phyloP scores from a whole-genome alignment of 2,113 vertebrate genomes.

The Austrofundulus limnaeus region DNA sequence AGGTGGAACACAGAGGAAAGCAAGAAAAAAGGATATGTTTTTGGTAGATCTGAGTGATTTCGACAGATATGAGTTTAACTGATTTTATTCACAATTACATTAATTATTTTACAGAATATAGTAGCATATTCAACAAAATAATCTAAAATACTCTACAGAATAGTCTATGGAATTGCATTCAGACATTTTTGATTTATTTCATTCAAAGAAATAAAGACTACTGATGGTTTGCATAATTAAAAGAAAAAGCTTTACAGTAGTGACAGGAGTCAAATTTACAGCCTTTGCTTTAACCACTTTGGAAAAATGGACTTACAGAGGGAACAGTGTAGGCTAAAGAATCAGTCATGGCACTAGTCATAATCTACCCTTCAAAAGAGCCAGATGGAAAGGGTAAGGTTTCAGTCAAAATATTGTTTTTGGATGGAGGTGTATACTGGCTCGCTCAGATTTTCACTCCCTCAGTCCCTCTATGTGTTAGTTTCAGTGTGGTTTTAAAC shows the following conservation, averaged over 20 bases:
- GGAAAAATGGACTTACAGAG: conserved; percentile 64
- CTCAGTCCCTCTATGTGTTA: conserved; percentile 52
- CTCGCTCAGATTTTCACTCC: conserved; percentile 47
- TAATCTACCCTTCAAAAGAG: conserved; percentile 81
- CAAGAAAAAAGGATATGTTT: conserved; percentile 3
- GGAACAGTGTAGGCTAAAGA: conserved; percentile 72
- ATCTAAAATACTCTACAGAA: too few relatives aligned
- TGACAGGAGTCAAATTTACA: conserved; percentile 37
- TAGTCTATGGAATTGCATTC: conserved; percentile 1
- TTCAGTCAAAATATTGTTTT: conserved; percentile 83
- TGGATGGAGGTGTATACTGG: conserved; percentile 74
- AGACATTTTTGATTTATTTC: conserved; percentile 1
- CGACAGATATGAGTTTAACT: conserved; percentile 10
- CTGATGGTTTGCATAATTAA: conserved; percentile 20
- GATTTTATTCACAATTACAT: conserved; percentile 1
- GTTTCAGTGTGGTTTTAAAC: conserved; percentile 52
- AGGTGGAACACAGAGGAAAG: conserved; percentile 26
- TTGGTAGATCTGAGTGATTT: conserved; percentile 14
- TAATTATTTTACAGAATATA: too few relatives aligned
- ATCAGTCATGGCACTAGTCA: conserved; percentile 76
- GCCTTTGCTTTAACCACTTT: conserved; percentile 51
- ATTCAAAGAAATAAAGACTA: conserved; percentile 10
- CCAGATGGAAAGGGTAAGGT: conserved; percentile 81
- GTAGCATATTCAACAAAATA: too few relatives aligned
- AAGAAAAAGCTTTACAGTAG: conserved; percentile 29